Base-by-base conservation (phyloP, 1,140 invertebrate genomes). In the Calephelis virginiensis region DNA sequence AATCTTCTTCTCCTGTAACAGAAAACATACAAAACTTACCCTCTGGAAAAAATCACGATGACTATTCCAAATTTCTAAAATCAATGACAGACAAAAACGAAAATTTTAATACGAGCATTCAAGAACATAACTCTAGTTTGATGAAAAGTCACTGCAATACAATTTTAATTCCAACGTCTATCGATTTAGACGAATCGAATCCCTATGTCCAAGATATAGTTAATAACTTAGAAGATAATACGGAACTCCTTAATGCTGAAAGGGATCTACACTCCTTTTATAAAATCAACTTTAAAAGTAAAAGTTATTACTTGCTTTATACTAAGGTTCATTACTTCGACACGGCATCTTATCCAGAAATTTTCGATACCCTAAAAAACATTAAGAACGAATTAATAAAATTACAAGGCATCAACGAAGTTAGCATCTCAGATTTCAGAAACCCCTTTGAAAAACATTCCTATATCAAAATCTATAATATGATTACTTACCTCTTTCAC, bases 121-220 rank as follows among this genome's bases (percentile, higher is more conserved):
- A 50, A 61, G 72, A 77, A 68, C 67, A 74, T 43, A 77, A 74
- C 46, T 69, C 69, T 62, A 61, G 11, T 3, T 14, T 77, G 2
- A 7, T 64, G 6, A 68, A 72, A 59, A 37, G 50, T 43, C 9
- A 17, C 6, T 61, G 38, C 17, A 72, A 73, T 49, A 66, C 56
- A 0, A 73, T 77, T 8, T 0, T 74, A 6, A 1, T 74, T 8
- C 77, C 77, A 8, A 72, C 67, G 3, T 77, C 75, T 0, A 73
- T 80, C 11, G 77, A 80, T 37, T 13, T 80, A 0, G 77, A 80
- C 53, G 73, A 75, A 47, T 72, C 72, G 1, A 76, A 67, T n/a
- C 74, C 74, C 0, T 76, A 69, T n/a, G 0, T 74, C 0, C 63
- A 69, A 64, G 65, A 74, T 11, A 64, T 72, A 9, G 14, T 74